phyloP scores from a whole-genome alignment of 1,140 invertebrate species.

The Calliphora vicina region DNA sequence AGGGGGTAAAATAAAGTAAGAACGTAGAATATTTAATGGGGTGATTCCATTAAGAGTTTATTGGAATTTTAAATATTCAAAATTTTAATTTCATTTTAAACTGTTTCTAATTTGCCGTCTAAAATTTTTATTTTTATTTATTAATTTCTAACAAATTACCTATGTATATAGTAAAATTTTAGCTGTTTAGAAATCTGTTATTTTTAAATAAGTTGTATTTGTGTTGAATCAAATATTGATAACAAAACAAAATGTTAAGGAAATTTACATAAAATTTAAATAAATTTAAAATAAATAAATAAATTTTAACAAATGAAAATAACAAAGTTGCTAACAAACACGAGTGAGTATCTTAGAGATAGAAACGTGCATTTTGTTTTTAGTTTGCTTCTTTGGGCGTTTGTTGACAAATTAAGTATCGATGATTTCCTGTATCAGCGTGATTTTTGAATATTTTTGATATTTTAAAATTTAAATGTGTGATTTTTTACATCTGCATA shows the following conservation, averaged over 20 bases:
- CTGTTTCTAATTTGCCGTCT: too few relatives aligned
- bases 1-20: too few relatives aligned
- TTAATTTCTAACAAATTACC: too few relatives aligned
- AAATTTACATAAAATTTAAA: neutral
- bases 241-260: neutral
- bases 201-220: neutral
- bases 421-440: neutral
- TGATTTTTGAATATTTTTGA: neutral
- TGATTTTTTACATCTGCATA: neutral
- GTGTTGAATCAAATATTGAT: neutral
- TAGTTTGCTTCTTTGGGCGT: neutral
- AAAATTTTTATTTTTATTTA: too few relatives aligned
- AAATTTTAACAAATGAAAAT: neutral
- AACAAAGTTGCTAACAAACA: neutral
- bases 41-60: too few relatives aligned
- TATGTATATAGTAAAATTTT: too few relatives aligned
- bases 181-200: too few relatives aligned
- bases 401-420: conserved; percentile 1
- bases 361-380: neutral
- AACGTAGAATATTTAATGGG: too few relatives aligned
- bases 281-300: neutral
- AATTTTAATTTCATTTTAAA: too few relatives aligned
- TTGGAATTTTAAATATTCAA: too few relatives aligned
- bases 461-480: neutral
- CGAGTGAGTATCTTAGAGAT: neutral